These are phyloP conservation scores for Eclectus roratus DNA, from an alignment of 2,113 vertebrate genomes.

Conservation along the genomic window DNA sequence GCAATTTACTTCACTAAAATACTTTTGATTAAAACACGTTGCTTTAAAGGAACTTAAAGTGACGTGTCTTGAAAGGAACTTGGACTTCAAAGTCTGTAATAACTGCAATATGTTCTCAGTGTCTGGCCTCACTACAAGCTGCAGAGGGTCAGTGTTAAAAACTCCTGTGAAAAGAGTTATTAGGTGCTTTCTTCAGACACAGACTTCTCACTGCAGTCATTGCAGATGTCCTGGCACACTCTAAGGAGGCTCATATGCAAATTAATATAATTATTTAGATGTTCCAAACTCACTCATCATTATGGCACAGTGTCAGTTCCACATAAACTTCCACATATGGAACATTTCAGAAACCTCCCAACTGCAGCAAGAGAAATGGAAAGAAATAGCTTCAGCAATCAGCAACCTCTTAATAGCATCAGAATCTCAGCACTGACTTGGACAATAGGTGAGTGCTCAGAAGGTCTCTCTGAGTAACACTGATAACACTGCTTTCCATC, in stretches of 20 bases:
- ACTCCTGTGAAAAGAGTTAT: background rate
- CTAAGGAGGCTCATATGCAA: background rate
- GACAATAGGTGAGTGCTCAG: background rate
- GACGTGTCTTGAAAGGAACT: conserved; percentile 50
- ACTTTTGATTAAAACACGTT: conserved; percentile 35
- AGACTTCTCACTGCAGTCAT: background rate
- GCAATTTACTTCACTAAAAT: conserved; percentile 43
- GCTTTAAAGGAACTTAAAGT: background rate
- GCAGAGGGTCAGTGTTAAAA: conserved; percentile 3
- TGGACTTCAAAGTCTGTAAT: conserved; percentile 38
- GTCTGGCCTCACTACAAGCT: background rate
- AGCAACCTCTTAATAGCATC: background rate
- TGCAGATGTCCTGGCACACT: conserved; percentile 41
- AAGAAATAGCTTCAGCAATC: conserved; percentile 1
- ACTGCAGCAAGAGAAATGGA: background rate
- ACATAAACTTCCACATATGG: conserved; percentile 27
- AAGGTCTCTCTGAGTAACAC: background rate
- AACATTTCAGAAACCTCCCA: conserved; percentile 10
- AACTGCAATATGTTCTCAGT: conserved; percentile 48
- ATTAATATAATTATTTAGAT: background rate
- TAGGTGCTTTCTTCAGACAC: conserved; percentile 7
- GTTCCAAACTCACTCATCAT: background rate
- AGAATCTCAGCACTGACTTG: background rate
- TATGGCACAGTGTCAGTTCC: background rate
- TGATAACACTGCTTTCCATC: background rate